Evolutionary conservation across 2,797 vertebrate species (phyloP).

Genomic region (Agapornis canus): DNA sequence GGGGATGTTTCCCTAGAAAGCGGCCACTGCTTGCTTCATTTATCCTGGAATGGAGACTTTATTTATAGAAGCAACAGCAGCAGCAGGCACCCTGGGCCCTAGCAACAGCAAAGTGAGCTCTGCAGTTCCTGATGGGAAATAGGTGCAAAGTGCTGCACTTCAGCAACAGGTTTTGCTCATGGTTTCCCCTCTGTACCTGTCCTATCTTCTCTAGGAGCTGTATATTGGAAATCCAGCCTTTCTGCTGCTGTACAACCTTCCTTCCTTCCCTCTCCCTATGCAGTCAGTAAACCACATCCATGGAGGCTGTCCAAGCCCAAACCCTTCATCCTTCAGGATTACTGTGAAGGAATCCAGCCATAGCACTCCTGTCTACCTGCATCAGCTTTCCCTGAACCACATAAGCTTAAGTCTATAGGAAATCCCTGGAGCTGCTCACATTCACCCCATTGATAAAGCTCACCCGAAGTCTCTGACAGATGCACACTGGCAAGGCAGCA

Average conservation of each 20-base stretch:
- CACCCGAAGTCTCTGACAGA: neutral
- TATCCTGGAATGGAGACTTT: conserved; percentile 31
- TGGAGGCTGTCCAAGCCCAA: neutral
- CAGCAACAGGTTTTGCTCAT: neutral
- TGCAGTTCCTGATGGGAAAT: neutral
- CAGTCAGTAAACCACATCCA: neutral
- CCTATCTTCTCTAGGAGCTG: neutral
- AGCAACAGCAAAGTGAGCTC: conserved; percentile 34
- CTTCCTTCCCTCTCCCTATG: accelerated
- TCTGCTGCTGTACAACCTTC: neutral
- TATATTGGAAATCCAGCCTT: neutral
- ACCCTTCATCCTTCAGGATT: neutral
- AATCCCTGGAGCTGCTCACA: accelerated
- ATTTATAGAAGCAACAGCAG: conserved; percentile 31
- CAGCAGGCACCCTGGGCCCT: neutral
- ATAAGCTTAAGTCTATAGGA: neutral
- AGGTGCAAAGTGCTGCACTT: neutral
- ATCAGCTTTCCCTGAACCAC: neutral
- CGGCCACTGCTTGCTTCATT: neutral
- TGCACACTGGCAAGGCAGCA: neutral
- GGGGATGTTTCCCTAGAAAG: conserved; percentile 8
- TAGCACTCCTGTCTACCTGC: neutral
- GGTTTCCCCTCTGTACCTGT: neutral
- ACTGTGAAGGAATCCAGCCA: neutral
- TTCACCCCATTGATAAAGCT: accelerated